A percentile compares a stretch with the other conserved stretches of the same genome.
These are phyloP conservation scores for Brachirus orientalis DNA, from an alignment of 2,113 vertebrate genomes.

Conservation along the genomic window DNA sequence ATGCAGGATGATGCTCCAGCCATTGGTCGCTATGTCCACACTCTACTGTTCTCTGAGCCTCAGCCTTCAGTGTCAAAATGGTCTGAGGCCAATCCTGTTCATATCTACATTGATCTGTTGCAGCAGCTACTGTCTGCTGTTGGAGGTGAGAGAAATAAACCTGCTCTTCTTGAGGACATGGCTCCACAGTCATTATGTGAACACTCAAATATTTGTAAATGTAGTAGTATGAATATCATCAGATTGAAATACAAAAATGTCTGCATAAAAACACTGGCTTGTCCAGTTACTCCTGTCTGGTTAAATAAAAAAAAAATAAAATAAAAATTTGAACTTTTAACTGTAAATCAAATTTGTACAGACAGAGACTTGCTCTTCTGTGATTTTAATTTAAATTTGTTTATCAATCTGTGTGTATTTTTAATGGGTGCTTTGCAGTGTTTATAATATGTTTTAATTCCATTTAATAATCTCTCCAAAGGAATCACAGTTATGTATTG, in stretches of 20 bases:
- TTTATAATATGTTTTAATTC: neutral
- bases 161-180: neutral
- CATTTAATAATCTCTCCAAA: constrained; percentile 58
- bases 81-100: constrained; percentile 87
- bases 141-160: constrained; percentile 83
- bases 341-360: neutral
- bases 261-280: no score
- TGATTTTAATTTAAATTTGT: no score
- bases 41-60: constrained; percentile 83
- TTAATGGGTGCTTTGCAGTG: no score
- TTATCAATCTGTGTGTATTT: neutral
- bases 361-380: no score
- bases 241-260: no score
- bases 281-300: no score
- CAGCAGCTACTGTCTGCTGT: constrained; percentile 92
- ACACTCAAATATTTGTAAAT: neutral
- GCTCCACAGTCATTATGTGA: neutral
- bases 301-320: no score
- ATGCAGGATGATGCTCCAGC: constrained; percentile 97
- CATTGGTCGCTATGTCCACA: constrained; percentile 90
- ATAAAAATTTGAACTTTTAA: no score
- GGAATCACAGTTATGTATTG: constrained; percentile 98
- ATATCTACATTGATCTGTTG: constrained; percentile 92
- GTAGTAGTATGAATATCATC: neutral
- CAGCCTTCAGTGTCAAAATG: constrained; percentile 83